Evolutionary conservation across 2,888 invertebrate species (phyloP).

Genomic region (Drosophila mulleri): DNA sequence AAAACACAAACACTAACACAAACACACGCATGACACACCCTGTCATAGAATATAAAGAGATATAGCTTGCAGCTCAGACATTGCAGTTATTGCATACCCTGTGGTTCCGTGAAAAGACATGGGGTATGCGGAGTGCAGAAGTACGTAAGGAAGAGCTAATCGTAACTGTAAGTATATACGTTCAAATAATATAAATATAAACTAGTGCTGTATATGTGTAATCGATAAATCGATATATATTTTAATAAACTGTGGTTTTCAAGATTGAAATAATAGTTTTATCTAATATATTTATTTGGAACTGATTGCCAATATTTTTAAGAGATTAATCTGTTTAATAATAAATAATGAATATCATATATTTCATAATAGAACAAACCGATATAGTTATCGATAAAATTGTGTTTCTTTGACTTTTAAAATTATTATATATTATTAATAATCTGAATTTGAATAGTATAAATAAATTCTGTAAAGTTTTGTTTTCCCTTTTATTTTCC

Average conservation of each 20-base stretch:
- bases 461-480: no score
- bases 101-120: not conserved
- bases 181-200: no score
- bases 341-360: no score
- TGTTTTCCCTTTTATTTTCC: not conserved
- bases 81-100: constrained; percentile 35
- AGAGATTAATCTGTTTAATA: not conserved
- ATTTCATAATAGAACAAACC: no score
- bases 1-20: constrained; percentile 29
- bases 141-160: not conserved
- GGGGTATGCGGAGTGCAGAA: not conserved
- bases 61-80: constrained; percentile 25
- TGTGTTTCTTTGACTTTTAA: no score
- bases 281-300: not conserved
- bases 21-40: constrained; percentile 16
- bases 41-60: constrained; percentile 37
- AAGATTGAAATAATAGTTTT: no score
- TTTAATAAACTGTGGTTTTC: no score
- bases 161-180: fast-evolving
- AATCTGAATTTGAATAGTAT: no score
- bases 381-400: no score
- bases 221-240: no score
- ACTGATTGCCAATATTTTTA: not conserved
- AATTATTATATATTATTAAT: no score
- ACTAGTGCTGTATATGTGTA: no score